Evolutionary conservation across 1,140 invertebrate genomes (phyloP).

Genomic region (Acromyrmex heyeri): DNA sequence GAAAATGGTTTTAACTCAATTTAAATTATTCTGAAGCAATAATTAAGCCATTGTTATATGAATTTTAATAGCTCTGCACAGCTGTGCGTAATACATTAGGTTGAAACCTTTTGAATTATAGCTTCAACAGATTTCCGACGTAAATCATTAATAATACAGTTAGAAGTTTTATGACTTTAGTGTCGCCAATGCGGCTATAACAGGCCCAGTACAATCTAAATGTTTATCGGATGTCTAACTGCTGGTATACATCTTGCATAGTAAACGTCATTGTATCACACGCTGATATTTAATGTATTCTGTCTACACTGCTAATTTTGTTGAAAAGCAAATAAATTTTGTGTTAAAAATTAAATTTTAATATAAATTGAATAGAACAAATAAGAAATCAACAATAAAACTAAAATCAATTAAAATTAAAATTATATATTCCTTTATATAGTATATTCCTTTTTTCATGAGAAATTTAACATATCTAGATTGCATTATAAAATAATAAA

Average conservation of each 20-base stretch:
- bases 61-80: conserved; percentile 5
- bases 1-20: background rate
- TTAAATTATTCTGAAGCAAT: conserved; percentile 4
- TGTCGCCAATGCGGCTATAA: conserved; percentile 79
- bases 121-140: conserved; percentile 44
- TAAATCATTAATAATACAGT: conserved; percentile 68
- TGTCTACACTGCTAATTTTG: background rate
- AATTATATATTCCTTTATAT: background rate
- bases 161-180: conserved; percentile 73
- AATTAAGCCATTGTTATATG: background rate
- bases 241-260: conserved; percentile 5
- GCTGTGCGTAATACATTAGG: conserved; percentile 29
- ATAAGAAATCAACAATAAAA: background rate
- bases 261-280: conserved; percentile 18
- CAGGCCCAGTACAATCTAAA: conserved; percentile 75
- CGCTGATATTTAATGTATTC: background rate
- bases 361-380: background rate
- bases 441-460: background rate
- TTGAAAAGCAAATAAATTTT: conserved; percentile 7
- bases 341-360: background rate
- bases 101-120: conserved; percentile 19
- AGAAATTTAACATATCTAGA: background rate
- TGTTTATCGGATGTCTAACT: conserved; percentile 74
- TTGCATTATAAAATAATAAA: conserved; percentile 14
- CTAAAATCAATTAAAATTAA: conserved; percentile 1